Base-by-base conservation (phyloP, 2,888 invertebrate genomes). In the Steinernema hermaphroditum region DNA sequence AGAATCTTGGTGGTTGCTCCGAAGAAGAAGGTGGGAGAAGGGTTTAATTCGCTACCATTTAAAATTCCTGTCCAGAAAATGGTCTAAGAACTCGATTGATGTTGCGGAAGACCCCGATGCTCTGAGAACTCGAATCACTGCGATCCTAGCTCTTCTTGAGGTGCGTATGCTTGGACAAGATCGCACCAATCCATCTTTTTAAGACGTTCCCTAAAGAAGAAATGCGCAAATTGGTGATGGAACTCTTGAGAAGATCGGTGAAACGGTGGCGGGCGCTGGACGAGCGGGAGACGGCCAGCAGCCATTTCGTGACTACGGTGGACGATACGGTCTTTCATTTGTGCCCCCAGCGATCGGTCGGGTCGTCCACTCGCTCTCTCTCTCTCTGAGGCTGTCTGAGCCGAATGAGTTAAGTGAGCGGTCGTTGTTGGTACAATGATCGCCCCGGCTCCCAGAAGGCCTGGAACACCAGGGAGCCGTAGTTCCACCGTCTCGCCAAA, bases 201-300 rank as follows among this genome's bases (percentile, higher is more conserved):
- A 8, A 72, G 72, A 41, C n/a, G 24, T 69, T 72, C 49, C 29
- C 72, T 1, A 50, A 43, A 1, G 34, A 34, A 8, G 27, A 24
- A 22, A 49, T 44, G 22, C 49, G 57, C 14, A 72, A 72, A 43
- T 2, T 68, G 8, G 24, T 72, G 14, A 69, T 57, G 41, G 57
- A 49, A 22, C 72, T 72, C 0, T 24, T 72, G 14, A 27, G 27
- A 24, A 68, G 22, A 16, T 50, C 68, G 1, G 68, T 72, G 24
- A 57, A 50, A 24, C 49, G 49, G 14, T 72, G 72, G 72, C n/a
- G 49, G 16, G 46, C 27, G 2, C 27, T 62, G 1, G 62, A 62
- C 62, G 62, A 29, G 12, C 34, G 32, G 1, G 34, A 32, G 16
- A 16, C 14, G 8, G 12, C 32, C 29, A 8, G 19, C 6, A 62